Conservation (phyloP, 1,140 invertebrate genomes). For the Cecropterus lyciades region DNA sequence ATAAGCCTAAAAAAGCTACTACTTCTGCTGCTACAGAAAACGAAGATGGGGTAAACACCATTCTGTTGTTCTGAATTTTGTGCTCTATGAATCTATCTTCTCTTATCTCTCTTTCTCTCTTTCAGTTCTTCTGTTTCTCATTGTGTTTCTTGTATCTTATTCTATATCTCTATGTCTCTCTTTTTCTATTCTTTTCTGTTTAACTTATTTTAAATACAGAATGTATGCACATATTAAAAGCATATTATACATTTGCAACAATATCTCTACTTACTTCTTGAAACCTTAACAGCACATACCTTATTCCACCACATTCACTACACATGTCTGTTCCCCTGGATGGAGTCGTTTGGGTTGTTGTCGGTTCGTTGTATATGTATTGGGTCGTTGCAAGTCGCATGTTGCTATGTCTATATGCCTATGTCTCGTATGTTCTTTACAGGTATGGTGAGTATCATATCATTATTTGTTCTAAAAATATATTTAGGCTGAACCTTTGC, state of each 20-base stretch:
- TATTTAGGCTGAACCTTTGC: too few species aligned
- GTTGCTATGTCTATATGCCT: slow-evolving; percentile 46
- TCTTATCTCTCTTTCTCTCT: slow-evolving; percentile 28
- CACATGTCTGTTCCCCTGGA: slow-evolving; percentile 32
- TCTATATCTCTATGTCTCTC: slow-evolving; percentile 23
- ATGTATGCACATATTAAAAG: slow-evolving; percentile 36
- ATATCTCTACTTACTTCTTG: slow-evolving; percentile 27
- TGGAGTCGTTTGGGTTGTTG: slow-evolving; percentile 31
- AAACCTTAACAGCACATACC: slow-evolving; percentile 24
- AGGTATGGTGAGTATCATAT: slow-evolving; percentile 36
- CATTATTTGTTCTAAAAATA: slow-evolving; percentile 3
- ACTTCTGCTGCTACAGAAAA: slow-evolving; percentile 72
- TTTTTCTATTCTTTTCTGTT: slow-evolving; percentile 33
- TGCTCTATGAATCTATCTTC: slow-evolving; percentile 29
- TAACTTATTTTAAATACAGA: slow-evolving; percentile 31
- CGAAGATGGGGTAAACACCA: slow-evolving; percentile 84
- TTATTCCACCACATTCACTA: slow-evolving; percentile 30
- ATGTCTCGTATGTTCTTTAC: slow-evolving; percentile 50
- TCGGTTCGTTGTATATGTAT: slow-evolving; percentile 34
- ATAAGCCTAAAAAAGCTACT: slow-evolving; percentile 69
- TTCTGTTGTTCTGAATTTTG: slow-evolving; percentile 29
- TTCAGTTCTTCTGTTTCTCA: slow-evolving; percentile 48
- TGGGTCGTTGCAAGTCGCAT: slow-evolving; percentile 64
- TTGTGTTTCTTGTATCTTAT: slow-evolving; percentile 32
- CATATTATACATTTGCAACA: slow-evolving; percentile 33